These are phyloP conservation scores for Doryteuthis pealeii DNA, from an alignment of 1,140 invertebrate genomes.

Conservation along the genomic window DNA sequence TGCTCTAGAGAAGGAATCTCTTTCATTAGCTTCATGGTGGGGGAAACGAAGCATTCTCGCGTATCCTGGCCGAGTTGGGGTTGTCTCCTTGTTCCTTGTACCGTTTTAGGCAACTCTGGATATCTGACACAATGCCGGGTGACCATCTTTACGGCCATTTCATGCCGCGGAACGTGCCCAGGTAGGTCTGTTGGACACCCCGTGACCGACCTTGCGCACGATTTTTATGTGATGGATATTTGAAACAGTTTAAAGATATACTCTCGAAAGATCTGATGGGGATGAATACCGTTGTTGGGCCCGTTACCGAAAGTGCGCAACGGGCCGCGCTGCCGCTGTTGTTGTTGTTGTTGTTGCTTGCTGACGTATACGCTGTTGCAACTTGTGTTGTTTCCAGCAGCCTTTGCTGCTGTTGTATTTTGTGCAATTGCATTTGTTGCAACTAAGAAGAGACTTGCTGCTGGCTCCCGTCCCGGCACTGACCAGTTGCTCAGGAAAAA, in stretches of 20 bases:
- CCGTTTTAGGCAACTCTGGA: conserved; percentile 45
- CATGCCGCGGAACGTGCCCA: conserved; percentile 37
- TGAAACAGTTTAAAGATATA: conserved; percentile 46
- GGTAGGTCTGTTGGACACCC: conserved; percentile 52
- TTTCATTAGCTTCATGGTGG: conserved; percentile 58
- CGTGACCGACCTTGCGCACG: conserved; percentile 49
- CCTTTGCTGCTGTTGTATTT: not conserved
- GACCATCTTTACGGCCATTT: conserved; percentile 55
- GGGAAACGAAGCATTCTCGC: conserved; percentile 43
- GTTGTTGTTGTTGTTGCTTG: not conserved
- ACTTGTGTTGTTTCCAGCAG: too few species aligned
- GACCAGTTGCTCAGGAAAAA: not conserved
- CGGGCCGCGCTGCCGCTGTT: not conserved
- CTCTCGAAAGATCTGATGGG: not conserved
- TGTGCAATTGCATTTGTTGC: not conserved
- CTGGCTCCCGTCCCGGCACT: not conserved
- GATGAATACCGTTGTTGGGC: not conserved
- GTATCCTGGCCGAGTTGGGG: conserved; percentile 1
- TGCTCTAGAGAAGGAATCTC: conserved; percentile 54
- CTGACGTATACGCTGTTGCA: too few species aligned
- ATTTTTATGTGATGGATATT: conserved; percentile 48
- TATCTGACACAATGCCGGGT: conserved; percentile 52
- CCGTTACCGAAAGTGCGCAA: not conserved
- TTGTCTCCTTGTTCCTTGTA: conserved; percentile 17
- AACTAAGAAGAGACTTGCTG: not conserved